Evolutionary conservation across 2,113 vertebrate species (phyloP), one percentile per base, ranked within the genome.

Genomic region (Nycticryphes semicollaris): DNA sequence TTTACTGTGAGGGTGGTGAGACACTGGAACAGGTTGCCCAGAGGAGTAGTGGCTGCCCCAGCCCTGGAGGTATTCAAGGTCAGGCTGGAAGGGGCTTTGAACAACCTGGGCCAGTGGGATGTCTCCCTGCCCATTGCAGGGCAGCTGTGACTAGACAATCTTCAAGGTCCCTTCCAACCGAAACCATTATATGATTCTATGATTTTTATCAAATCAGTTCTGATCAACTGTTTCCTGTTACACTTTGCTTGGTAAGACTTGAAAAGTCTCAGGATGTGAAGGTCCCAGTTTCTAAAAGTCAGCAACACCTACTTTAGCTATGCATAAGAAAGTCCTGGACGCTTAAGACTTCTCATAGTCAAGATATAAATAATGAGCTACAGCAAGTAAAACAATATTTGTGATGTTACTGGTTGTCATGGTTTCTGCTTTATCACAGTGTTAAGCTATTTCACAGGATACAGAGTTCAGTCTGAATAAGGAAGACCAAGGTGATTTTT

Each of bases 161-260:
- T 28, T 39, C 37, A 39, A 6, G 12, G 37, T 41, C 37, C 27
- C 17, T 63, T 63, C 37, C 12, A 41, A 20, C 25, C 18, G 12
- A 28, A 41, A 63, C 37, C 25, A 14, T 35, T 35, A 3, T 10
- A 35, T 15, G 57, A 25, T 41, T 41, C 37, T 64, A 9, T 64
- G 37, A 41, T 41, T 41, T 68, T 67, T 43, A 72, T 68, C 20
- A 41, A 30, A 7, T 59, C 0, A 3, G 12, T 9, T 64, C 5
- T 0, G 0, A 14, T 41, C 28, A 11, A 7, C 8, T 2, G 2
- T 41, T 80, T 41, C 9, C 20, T 7, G 1, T 57, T 48, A 24
- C 4, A 3, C 15, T 54, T 56, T 16, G 21, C 13, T 64, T 62
- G 37, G 27, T 23, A 64, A 45, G 48, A 30, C 7, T 33, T 60